Evolutionary conservation across 2,888 invertebrate species (phyloP).

Genomic region (Orchesellides sinensis): DNA sequence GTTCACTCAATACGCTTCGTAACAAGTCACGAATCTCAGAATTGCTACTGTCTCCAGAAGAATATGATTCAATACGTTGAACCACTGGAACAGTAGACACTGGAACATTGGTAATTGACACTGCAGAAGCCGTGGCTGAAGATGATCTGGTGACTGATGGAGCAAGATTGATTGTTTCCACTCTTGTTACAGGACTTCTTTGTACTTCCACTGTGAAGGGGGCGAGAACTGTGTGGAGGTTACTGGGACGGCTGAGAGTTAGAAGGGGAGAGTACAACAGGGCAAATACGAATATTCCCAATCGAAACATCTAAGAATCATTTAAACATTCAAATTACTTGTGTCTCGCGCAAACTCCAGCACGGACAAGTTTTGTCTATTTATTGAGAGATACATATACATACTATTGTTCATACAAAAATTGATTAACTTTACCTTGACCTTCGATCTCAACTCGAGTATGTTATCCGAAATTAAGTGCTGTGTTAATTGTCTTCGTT

Average conservation of each 20-base stretch:
- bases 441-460: no score
- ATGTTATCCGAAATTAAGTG: no score
- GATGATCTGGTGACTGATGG: conserved; percentile 12
- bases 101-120: background rate
- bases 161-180: conserved; percentile 31
- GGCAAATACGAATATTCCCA: background rate
- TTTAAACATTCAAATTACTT: background rate
- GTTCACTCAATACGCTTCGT: conserved; percentile 35
- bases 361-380: no score
- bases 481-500: no score
- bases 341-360: no score
- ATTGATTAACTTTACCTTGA: no score
- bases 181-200: conserved; percentile 43
- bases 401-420: no score
- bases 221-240: conserved; percentile 9
- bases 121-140: conserved; percentile 9
- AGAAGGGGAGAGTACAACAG: conserved; percentile 10
- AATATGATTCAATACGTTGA: conserved; percentile 41
- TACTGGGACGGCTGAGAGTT: conserved; percentile 5
- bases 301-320: conserved; percentile 37
- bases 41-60: conserved; percentile 47
- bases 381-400: no score
- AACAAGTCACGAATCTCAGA: conserved; percentile 43
- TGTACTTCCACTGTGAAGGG: conserved; percentile 28
- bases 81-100: conserved; percentile 13